Evolutionary conservation across 2,113 vertebrate species (phyloP), one percentile per base, ranked within the genome.

Genomic region (Aegithalos caudatus): DNA sequence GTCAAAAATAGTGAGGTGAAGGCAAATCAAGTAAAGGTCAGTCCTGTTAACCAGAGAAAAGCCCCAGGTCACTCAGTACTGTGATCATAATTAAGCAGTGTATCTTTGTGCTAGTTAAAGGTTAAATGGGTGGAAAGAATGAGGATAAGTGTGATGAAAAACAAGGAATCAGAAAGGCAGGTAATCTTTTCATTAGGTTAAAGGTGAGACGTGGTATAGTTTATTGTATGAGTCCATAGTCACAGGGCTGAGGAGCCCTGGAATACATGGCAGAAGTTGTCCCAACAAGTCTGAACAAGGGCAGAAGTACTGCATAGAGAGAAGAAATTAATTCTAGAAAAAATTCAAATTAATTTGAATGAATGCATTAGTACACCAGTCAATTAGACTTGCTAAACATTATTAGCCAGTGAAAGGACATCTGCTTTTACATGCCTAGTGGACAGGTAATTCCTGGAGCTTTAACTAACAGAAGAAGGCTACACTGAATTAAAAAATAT

Each of bases 11-110:
- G 66, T 74, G 60, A 90, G 47, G 48, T 83, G 78, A 53, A 84
- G 71, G 70, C n/a, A 81, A 92, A 91, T 86, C 77, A 78, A 82
- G 37, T 51, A 90, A 97, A 97, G 90, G 83, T 97, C 95, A 95
- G 57, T 76, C 53, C 35, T 86, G 77, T 48, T 89, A 96, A 92
- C 66, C n/a, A 90, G 56, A 91, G 47, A 78, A 95, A 93, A 95
- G 20, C 54, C 73, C 90, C 66, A 61, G 77, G 85, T 96, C 78
- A 82, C 40, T 42, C 5, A 1, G 50, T 79, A 77, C 58, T 56
- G 53, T 54, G 81, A 66, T 84, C 64, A 70, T 93, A 97, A 96
- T 96, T 94, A 93, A 94, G 40, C 42, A 72, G 60, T 13, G 18
- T 86, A 92, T 71, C 73, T 95, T 65, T 48, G 33, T 78, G 60